Conservation (phyloP, 2,888 invertebrate genomes). For the Bhutanitis thaidina region DNA sequence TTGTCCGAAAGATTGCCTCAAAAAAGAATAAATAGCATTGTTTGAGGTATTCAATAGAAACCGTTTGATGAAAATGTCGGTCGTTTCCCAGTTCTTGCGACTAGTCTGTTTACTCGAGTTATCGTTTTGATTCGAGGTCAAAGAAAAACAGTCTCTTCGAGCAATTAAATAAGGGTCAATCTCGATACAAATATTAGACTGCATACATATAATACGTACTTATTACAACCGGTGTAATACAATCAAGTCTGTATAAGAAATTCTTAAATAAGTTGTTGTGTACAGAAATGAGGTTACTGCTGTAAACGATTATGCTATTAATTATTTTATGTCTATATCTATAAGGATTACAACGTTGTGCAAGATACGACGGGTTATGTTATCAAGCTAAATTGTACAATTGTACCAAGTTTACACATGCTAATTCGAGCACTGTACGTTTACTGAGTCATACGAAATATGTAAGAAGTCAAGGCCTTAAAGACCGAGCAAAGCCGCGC, state of each 20-base stretch:
- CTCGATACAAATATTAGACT: not conserved
- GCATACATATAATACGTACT: not conserved
- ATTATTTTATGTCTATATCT: not conserved
- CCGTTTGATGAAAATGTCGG: constrained; percentile 15
- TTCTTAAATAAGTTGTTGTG: constrained; percentile 13
- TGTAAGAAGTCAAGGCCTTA: not conserved
- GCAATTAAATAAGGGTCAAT: constrained; percentile 4
- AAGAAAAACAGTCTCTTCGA: not conserved
- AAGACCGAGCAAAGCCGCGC: not conserved
- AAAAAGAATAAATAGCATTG: constrained; percentile 8
- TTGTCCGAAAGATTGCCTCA: constrained; percentile 1
- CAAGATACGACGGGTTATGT: no score
- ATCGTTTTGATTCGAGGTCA: constrained; percentile 1
- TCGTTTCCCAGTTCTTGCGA: constrained; percentile 10
- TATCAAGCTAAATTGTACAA: not conserved
- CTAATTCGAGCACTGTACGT: no score
- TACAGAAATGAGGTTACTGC: not conserved
- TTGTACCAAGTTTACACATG: not conserved
- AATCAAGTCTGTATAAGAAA: constrained; percentile 2
- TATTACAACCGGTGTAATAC: not conserved
- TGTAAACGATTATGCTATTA: not conserved
- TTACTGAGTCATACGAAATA: not conserved
- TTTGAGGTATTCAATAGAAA: constrained; percentile 10
- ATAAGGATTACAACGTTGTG: not conserved
- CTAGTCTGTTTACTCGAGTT: not conserved